Evolutionary conservation across 2,113 vertebrate genomes (phyloP), one percentile per base, ranked within the genome.

Genomic region (Clupea harengus): DNA sequence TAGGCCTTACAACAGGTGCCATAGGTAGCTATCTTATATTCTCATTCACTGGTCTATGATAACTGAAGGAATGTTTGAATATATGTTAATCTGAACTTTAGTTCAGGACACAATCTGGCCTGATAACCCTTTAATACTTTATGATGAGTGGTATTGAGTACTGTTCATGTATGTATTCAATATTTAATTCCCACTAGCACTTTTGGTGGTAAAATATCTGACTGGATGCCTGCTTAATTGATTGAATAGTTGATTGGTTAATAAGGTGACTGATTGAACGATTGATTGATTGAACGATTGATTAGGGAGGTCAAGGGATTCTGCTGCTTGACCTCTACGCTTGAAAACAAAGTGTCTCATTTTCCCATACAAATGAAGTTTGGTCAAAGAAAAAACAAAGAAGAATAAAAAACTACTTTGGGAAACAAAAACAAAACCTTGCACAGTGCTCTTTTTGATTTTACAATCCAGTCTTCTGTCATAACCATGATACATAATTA

Each of bases 381-480:
- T 94, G 93, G 93, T 95, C 92, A 94, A 92, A 91, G 39, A 44
- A 81, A 32, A 92, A 91, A 92, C 92, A 92, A 81, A 81, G 86
- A 92, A 92, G 90, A 15, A 87, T 89, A n/a, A 87, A 90, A 91
- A 84, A 80, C 92, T 93, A 93, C 93, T 94, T 94, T 94, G 92
- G 92, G 93, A 93, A 89, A 92, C 92, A 93, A 89, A 92, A 82
- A 90, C 85, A 32, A 93, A 92, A 94, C 89, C 88, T 93, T 94
- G 94, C 95, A 96, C 95, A 96, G 95, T 95, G 95, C 94, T 95
- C 93, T 93, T 91, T 75, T 91, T 93, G 93, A 95, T 94, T 93
- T 94, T 94, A 92, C 93, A 90, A 94, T 89, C 93, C 94, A 94
- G 93, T 94, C 93, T 94, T 94, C 93, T 93, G 92, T 94, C 94